Conservation (phyloP, 2,888 invertebrate species). For the Chaetoderma sp. region DNA sequence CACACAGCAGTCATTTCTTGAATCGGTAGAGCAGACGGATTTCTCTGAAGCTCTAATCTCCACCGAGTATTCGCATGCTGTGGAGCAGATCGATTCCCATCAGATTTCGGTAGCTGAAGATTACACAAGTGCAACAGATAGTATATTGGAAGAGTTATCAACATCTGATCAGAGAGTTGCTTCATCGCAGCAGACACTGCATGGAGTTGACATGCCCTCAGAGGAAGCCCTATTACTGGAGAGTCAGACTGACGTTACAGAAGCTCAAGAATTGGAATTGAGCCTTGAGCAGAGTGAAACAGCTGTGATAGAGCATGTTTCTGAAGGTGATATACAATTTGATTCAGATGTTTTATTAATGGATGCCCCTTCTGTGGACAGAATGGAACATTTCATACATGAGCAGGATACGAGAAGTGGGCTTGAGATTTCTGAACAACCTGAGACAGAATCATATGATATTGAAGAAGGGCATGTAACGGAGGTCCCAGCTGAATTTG, state of each 20-base stretch:
- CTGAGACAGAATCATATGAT: neutral
- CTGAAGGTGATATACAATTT: slow-evolving; percentile 19
- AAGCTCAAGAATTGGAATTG: neutral
- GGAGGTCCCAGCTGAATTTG: slow-evolving; percentile 26
- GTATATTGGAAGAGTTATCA: neutral
- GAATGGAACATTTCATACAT: too few relatives aligned
- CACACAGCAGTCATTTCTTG: too few relatives aligned
- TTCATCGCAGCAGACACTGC: slow-evolving; percentile 62
- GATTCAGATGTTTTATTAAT: neutral
- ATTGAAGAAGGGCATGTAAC: slow-evolving; percentile 8
- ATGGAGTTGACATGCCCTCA: slow-evolving; percentile 70
- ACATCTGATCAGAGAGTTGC: slow-evolving; percentile 1
- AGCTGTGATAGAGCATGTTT: slow-evolving; percentile 60
- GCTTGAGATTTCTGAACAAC: too few relatives aligned
- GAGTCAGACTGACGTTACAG: slow-evolving; percentile 29
- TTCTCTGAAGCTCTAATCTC: too few relatives aligned
- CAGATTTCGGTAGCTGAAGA: too few relatives aligned
- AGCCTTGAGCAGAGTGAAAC: neutral
- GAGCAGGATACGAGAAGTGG: too few relatives aligned
- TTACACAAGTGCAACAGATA: too few relatives aligned
- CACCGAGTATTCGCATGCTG: too few relatives aligned
- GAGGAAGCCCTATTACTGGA: slow-evolving; percentile 54
- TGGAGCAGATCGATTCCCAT: too few relatives aligned
- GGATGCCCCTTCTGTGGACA: neutral
- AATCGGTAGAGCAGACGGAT: too few relatives aligned